Evolutionary conservation across 2,797 vertebrate species (phyloP), one percentile per base, ranked within the genome.

Genomic region (Manis javanica): DNA sequence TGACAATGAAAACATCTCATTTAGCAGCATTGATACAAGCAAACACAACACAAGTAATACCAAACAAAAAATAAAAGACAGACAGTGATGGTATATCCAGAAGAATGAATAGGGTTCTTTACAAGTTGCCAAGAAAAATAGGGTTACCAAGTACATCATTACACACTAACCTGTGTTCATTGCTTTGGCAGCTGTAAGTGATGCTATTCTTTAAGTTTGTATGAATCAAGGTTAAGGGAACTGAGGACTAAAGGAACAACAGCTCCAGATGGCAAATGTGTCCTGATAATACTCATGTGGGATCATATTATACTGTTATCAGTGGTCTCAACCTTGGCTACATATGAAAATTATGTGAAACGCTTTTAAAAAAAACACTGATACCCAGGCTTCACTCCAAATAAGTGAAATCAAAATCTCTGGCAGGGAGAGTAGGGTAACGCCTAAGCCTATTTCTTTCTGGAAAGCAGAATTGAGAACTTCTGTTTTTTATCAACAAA

Each of bases 81-180:
- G 64, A 85, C 53, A 92, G 68, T 49, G 13, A 61, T 11, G 4
- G 9, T 92, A 23, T 61, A 3, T 49, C 46, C 53, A 59, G n/a
- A 91, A 78, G 37, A 94, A 95, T 21, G 75, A 86, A 55, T 14
- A 91, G 61, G 29, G 51, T 72, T 81, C 59, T 87, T 75, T n/a
- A 29, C 63, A 93, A 93, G 0, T 21, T 16, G 37, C 37, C 53
- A 71, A 75, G 37, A 82, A 63, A 71, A 87, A 90, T 15, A 69
- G 75, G 49, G 42, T 63, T 57, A 37, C 46, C 31, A 63, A 63
- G 34, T 71, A 24, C 4, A 51, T 4, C n/a, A 2, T 29, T 23
- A 72, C 24, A 34, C 5, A 34, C 3, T 24, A 63, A 74, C 39
- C 14, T 34, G 81, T 68, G 26, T 51, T 13, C 24, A n/a, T 31